These are phyloP conservation scores for Penaeus vannamei DNA, from an alignment of 1,140 invertebrate genomes.

Conservation along the genomic window DNA sequence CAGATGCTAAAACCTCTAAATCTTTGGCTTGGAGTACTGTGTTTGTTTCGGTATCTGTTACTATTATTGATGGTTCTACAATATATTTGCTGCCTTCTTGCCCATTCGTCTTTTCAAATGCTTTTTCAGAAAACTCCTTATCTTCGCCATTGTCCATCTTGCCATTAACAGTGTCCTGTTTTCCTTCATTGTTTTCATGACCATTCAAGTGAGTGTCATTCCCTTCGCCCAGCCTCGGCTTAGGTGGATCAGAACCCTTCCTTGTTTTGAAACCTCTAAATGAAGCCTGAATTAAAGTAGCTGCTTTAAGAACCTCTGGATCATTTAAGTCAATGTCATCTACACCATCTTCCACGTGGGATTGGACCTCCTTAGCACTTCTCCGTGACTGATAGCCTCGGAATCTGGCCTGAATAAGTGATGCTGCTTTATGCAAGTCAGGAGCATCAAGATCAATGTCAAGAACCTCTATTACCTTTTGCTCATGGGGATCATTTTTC, in stretches of 20 bases:
- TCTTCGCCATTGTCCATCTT: background rate
- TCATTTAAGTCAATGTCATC: background rate
- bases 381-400: background rate
- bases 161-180: background rate
- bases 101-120: background rate
- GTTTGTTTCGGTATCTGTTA: background rate
- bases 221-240: background rate
- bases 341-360: background rate
- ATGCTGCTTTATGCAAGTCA: background rate
- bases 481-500: background rate
- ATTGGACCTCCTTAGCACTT: background rate
- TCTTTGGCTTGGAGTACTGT: background rate
- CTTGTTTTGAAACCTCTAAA: conserved; percentile 38
- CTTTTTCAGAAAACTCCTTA: background rate
- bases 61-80: background rate
- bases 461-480: background rate
- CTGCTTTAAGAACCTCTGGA: conserved; percentile 20
- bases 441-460: background rate
- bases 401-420: background rate
- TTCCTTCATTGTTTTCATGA: background rate
- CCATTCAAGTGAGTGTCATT: no score
- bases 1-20: no score
- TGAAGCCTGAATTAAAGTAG: conserved; percentile 31
- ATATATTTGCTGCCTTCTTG: background rate
- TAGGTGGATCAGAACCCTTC: background rate